Base-by-base conservation (phyloP, 2,888 invertebrate genomes). In the Pedicia rivosa region DNA sequence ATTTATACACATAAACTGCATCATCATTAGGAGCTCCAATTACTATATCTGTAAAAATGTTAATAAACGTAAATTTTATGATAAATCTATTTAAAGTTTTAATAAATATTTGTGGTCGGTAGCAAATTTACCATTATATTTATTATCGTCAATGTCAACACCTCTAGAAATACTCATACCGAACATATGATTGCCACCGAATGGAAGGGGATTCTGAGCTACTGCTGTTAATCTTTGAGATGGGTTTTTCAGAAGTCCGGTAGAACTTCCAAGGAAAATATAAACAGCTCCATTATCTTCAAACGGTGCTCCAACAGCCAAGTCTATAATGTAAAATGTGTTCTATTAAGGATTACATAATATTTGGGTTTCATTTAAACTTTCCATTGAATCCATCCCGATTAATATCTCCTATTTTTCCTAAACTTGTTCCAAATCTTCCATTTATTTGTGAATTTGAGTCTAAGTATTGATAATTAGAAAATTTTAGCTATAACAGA, bases 221-320 rank as follows among this genome's bases (percentile, higher is more conserved):
- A 34, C 25, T 10, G 37, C 37, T 13, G 30, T 29, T 12, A 40
- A 33, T 7, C 20, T 13, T 29, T 79, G 79, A 14, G 74, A 70
- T 2, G 75, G 74, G 48, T 67, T 65, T n/a, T 56, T 55, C 35
- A 66, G 63, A 9, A 74, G 54, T 5, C 74, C 74, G 45, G 67
- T 61, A 42, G 59, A 60, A 2, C 70, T 67, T 5, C 86, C 86
- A 35, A 80, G 64, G 57, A 72, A 83, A 47, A 86, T 72, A 52
- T 80, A 84, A 27, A 86, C 74, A 6, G 72, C 73, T 16, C 83
- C 82, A 33, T 34, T 29, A 5, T 66, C 69, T 49, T 78, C 77
- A 53, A 78, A 84, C 0, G 84, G 84, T 4, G 84, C 83, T 22
- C 84, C 83, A 34, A 84, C 71, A 1, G 80, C 82, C 14, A 15